Conservation (phyloP, 2,888 invertebrate genomes). For the Latrodectus elegans region DNA sequence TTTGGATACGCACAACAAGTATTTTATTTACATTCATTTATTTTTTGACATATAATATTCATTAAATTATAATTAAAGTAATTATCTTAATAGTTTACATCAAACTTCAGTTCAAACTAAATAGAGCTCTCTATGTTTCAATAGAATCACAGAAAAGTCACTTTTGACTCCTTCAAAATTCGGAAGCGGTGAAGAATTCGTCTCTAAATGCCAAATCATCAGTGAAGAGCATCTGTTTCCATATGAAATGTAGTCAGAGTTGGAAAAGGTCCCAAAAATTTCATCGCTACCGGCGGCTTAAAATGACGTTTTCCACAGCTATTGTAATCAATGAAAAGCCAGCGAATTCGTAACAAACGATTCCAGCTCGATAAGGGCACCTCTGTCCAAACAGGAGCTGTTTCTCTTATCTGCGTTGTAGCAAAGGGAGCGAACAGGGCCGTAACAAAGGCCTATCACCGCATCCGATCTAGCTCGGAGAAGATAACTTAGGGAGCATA, state of each 20-base stretch:
- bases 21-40: no score
- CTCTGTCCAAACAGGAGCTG: conserved; percentile 42
- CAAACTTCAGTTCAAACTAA: no score
- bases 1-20: no score
- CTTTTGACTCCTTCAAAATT: neutral
- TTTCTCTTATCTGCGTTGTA: conserved; percentile 59
- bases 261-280: conserved; percentile 25
- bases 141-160: neutral
- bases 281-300: conserved; percentile 10
- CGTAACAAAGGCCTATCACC: conserved; percentile 63
- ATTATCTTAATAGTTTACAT: no score
- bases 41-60: no score
- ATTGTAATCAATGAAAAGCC: conserved; percentile 64
- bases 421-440: conserved; percentile 52
- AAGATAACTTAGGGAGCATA: conserved; percentile 46
- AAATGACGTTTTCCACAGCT: conserved; percentile 48
- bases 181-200: neutral
- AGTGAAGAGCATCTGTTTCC: neutral
- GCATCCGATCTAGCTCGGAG: conserved; percentile 48
- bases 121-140: no score
- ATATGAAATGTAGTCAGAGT: neutral
- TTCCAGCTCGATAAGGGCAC: conserved; percentile 37
- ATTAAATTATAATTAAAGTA: no score
- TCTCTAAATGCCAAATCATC: neutral
- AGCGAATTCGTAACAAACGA: conserved; percentile 51